phyloP scores from a whole-genome alignment of 2,888 invertebrate species.

The Galerucella calmariensis region DNA sequence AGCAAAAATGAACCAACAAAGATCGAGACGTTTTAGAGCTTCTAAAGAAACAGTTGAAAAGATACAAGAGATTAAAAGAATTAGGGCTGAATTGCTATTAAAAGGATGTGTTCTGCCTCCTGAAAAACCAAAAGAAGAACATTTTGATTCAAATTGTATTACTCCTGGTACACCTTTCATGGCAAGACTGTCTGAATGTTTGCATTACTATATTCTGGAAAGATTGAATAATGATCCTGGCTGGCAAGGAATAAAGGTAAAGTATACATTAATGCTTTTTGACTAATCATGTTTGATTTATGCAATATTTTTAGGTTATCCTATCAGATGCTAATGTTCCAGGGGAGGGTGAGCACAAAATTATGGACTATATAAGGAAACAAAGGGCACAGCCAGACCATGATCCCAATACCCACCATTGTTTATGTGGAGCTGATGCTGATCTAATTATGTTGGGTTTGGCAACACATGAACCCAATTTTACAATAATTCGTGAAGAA shows the following conservation, averaged over 20 bases:
- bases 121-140: slow-evolving; percentile 89
- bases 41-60: slow-evolving; percentile 95
- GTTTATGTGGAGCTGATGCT: slow-evolving; percentile 97
- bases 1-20: slow-evolving; percentile 99
- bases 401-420: slow-evolving; percentile 98
- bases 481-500: slow-evolving; percentile 98
- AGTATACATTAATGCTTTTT: neutral
- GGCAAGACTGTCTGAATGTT: slow-evolving; percentile 86
- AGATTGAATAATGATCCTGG: slow-evolving; percentile 92
- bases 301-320: slow-evolving; percentile 70
- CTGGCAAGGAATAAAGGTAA: slow-evolving; percentile 87
- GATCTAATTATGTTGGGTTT: slow-evolving; percentile 98
- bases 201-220: slow-evolving; percentile 90
- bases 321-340: slow-evolving; percentile 99
- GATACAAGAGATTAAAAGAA: slow-evolving; percentile 83
- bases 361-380: slow-evolving; percentile 98
- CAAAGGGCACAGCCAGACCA: slow-evolving; percentile 95
- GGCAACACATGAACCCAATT: slow-evolving; percentile 98
- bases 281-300: slow-evolving; percentile 3
- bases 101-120: slow-evolving; percentile 82
- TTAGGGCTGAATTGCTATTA: slow-evolving; percentile 77
- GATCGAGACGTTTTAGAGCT: slow-evolving; percentile 95
- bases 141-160: slow-evolving; percentile 99
- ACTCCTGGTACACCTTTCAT: slow-evolving; percentile 99
- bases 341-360: slow-evolving; percentile 87